Conservation (phyloP, 2,113 vertebrate species). For the Isichthys henryi region DNA sequence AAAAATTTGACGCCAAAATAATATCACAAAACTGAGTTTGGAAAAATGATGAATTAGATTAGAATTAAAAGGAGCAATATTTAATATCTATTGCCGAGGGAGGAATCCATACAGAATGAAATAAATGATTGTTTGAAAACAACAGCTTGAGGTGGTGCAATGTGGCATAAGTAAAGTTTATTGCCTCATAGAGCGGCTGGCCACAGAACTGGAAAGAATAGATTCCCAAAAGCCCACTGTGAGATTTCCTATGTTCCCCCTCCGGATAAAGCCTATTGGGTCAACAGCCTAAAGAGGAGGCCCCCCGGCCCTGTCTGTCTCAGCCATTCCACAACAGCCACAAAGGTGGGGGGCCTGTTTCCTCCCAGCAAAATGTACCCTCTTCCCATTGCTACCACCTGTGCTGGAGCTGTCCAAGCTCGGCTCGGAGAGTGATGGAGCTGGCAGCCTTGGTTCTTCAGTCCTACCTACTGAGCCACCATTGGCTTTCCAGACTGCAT, state of each 20-base stretch:
- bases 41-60: not conserved
- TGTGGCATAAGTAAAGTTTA: not conserved
- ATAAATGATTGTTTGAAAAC: not conserved
- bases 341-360: conserved; percentile 23
- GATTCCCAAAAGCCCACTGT: not conserved
- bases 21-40: not conserved
- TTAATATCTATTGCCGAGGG: not conserved
- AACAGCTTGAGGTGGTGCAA: not conserved
- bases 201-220: not conserved
- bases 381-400: conserved; percentile 50
- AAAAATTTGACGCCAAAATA: not conserved
- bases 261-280: conserved; percentile 41
- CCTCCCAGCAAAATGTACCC: conserved; percentile 39
- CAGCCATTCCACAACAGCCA: conserved; percentile 34
- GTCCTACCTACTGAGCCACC: conserved; percentile 43
- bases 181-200: not conserved
- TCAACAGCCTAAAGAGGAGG: conserved; percentile 50
- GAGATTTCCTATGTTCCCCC: conserved; percentile 34
- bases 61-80: not conserved
- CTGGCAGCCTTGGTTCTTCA: conserved; percentile 49
- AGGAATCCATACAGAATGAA: not conserved
- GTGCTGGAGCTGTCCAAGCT: conserved; percentile 38
- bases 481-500: conserved; percentile 60
- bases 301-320: conserved; percentile 32
- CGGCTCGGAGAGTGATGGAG: conserved; percentile 46